Evolutionary conservation across 2,888 invertebrate species (phyloP), one percentile per base, ranked within the genome.

Genomic region (Sarcophaga subvicina): DNA sequence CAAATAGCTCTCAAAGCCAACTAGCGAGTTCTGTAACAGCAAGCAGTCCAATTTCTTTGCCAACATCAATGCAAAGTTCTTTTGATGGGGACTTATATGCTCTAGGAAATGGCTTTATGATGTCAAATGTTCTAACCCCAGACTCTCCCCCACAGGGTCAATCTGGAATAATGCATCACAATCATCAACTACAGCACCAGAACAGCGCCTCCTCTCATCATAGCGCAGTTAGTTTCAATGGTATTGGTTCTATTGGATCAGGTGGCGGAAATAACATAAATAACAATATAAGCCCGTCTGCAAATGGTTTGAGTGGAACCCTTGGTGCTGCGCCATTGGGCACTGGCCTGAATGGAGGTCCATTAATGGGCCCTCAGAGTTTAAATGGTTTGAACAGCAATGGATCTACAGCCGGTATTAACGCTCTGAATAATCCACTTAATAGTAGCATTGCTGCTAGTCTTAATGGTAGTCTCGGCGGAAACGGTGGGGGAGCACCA

Each of bases 1-100:
- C 91, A 6, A 90, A 88, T 20, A 90, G 88, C 77, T 91, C 91
- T 0, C 92, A 92, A 60, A 91, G 92, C 54, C 92, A 92, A 2
- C 83, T 93, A 67, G 88, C 90, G 2, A 91, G 90, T 37, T 93
- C 93, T 2, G 92, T 93, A 20, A 93, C 94, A 1, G 96, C 96
- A 80, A 96, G 96, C 89, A 95, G 96, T 89, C 96, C 96, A 12
- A 95, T 96, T 86, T 95, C 96, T 67, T 92, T 96, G 91, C 95
- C 96, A 63, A 94, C 95, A 14, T 96, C 96, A 49, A 95, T 96
- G 95, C 96, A 96, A 92, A 96, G 96, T 60, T 97, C 97, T 20
- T 97, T 97, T 90, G 97, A 97, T 92, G 95, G 96, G 90, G 97
- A 97, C 90, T 95, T 95, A 93, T 94, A 91, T 27, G 91, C 94